Base-by-base conservation (phyloP, 2,888 invertebrate species). In the Diplazon laetatorius region DNA sequence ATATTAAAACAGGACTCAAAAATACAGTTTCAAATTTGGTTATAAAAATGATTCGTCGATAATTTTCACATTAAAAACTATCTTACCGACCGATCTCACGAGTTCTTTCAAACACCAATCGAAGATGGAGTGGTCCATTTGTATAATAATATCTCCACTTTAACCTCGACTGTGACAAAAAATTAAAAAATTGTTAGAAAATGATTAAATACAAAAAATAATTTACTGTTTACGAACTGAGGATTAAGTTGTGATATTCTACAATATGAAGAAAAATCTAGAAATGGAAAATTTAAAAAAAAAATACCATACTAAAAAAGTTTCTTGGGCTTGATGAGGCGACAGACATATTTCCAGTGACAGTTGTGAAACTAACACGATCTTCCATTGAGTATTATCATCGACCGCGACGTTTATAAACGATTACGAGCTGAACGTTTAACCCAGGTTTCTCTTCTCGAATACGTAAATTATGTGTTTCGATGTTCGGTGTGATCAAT, bases 391-490 rank as follows among this genome's bases (percentile, higher is more conserved):
- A n/a, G n/a, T n/a, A n/a, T n/a, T n/a, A n/a, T n/a, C n/a, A n/a
- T n/a, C n/a, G n/a, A n/a, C n/a, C n/a, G n/a, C 18, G 22, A 25
- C 10, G 10, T 44, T 44, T 22, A 60, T 60, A 22, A 22, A 42
- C 22, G 22, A 22, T 18, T 14, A 4, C 6, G 37, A 12, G 46
- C 6, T 6, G 14, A 48, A 22, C 42, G 22, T 46, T 62, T 62
- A 44, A 18, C 14, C n/a, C 1, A 0, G 20, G 20, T 35, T 48
- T 63, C n/a, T 20, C 20, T 18, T 48, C n/a, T n/a, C 1, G n/a
- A n/a, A 25, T 30, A 10, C 25, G 30, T 20, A 63, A n/a, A n/a
- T n/a, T n/a, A n/a, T 35, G 14, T 42, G 42, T 60, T n/a, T 62
- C 60, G n/a, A 20, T 59, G 60, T 60, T 60, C 22, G 25, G 1